These are phyloP conservation scores for Poecilobothrus nobilitatus DNA, from an alignment of 2,888 invertebrate genomes.

Conservation along the genomic window DNA sequence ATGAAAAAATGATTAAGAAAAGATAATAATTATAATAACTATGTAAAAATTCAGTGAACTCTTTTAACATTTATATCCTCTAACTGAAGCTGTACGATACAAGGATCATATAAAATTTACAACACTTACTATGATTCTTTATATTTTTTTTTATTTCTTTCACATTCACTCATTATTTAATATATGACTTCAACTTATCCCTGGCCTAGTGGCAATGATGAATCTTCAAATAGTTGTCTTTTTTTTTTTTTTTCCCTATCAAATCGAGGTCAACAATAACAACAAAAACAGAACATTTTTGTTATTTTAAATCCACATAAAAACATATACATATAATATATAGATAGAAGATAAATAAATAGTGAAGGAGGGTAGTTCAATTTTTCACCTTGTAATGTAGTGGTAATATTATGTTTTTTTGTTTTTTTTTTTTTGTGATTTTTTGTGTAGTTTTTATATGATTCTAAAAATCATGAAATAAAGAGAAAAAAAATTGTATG, in stretches of 20 bases:
- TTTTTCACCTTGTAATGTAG: neutral
- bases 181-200: neutral
- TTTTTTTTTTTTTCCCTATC: neutral
- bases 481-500: too few species aligned
- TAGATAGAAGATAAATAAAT: neutral
- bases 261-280: neutral
- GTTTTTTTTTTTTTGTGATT: too few species aligned
- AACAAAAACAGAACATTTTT: neutral
- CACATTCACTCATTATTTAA: neutral
- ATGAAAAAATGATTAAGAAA: too few species aligned
- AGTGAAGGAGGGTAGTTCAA: too few species aligned
- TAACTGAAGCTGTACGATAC: neutral
- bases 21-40: slow-evolving; percentile 7
- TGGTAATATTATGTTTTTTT: too few species aligned
- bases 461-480: too few species aligned
- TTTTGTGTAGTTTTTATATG: too few species aligned
- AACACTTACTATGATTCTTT: neutral
- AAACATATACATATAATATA: neutral
- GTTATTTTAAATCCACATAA: too few species aligned
- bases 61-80: neutral
- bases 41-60: slow-evolving; percentile 12
- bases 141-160: neutral
- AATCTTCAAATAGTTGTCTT: neutral
- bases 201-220: slow-evolving; percentile 4
- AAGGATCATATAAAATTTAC: neutral